Percentiles rank a stretch among this genome's conserved stretches.
phyloP scores from a whole-genome alignment of 2,113 vertebrate genomes.

The Orcinus orca region DNA sequence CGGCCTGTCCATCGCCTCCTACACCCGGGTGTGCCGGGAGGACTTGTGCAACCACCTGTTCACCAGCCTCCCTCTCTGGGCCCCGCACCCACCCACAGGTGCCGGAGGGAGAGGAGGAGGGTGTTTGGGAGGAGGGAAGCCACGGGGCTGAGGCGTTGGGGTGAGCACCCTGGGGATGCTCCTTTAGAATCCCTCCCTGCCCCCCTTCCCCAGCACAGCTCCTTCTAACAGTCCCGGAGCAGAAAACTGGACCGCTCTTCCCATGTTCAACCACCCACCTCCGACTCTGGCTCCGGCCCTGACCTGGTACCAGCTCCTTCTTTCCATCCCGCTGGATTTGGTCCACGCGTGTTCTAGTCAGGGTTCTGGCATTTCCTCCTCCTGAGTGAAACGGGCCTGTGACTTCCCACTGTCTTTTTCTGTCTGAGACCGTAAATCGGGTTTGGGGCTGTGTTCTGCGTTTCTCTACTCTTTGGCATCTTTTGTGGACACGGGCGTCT shows the following conservation, averaged over 20 bases:
- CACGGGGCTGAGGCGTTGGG: not conserved
- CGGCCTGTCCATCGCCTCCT: conserved; percentile 13
- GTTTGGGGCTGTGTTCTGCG: accelerated
- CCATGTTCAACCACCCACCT: not conserved
- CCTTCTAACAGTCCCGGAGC: not conserved
- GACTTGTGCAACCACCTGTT: conserved; percentile 52
- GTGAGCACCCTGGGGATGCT: too few relatives aligned
- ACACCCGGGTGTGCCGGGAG: conserved; percentile 40
- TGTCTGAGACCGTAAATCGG: too few relatives aligned
- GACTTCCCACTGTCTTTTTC: not conserved
- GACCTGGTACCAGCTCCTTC: accelerated
- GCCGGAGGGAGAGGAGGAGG: accelerated
- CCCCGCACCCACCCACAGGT: not conserved
- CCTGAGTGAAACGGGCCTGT: not conserved
- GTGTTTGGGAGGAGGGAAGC: accelerated
- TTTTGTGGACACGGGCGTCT: accelerated
- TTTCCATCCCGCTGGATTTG: not conserved
- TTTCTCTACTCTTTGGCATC: not conserved
- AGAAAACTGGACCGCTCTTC: accelerated
- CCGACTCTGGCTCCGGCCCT: not conserved
- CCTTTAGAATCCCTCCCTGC: not conserved
- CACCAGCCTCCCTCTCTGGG: not conserved
- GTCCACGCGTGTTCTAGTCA: not conserved
- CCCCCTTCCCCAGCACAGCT: not conserved
- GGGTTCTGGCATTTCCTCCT: not conserved